phyloP scores from a whole-genome alignment of 2,888 invertebrate species.

The Amiota mariae region DNA sequence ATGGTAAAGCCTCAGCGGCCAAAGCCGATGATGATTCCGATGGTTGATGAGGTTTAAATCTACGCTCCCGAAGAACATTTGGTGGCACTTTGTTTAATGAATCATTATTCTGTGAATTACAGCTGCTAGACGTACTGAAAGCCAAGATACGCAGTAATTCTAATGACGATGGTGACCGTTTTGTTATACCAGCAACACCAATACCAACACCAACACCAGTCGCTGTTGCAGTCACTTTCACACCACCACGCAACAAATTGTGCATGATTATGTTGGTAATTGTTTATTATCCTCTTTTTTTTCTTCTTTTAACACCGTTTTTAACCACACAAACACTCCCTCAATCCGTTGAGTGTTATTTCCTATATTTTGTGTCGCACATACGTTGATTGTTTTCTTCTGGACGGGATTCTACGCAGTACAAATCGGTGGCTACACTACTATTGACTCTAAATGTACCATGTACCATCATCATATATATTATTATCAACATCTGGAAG shows the following conservation, averaged over 20 bases:
- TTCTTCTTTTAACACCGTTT: neutral
- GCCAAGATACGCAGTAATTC: neutral
- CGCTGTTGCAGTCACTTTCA: too few species aligned
- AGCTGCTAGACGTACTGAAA: neutral
- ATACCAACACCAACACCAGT: too few species aligned
- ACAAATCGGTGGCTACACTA: too few species aligned
- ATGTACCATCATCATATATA: too few species aligned
- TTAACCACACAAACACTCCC: neutral
- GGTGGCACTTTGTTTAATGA: slow-evolving; percentile 23
- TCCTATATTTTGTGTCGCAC: too few species aligned
- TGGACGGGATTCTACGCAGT: too few species aligned
- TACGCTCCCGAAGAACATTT: slow-evolving; percentile 66
- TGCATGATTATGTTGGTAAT: neutral
- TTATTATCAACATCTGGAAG: too few species aligned
- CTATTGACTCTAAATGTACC: too few species aligned
- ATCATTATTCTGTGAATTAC: neutral
- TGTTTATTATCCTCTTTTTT: neutral
- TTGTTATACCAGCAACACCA: too few species aligned
- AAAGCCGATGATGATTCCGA: slow-evolving; percentile 46
- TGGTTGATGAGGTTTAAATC: slow-evolving; percentile 66
- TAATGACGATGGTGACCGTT: neutral
- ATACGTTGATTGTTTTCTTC: too few species aligned
- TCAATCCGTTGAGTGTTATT: neutral
- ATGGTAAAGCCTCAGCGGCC: slow-evolving; percentile 54
- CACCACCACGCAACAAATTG: neutral